These are phyloP conservation scores for Stegastes partitus DNA, from an alignment of 2,113 vertebrate species.

Conservation along the genomic window DNA sequence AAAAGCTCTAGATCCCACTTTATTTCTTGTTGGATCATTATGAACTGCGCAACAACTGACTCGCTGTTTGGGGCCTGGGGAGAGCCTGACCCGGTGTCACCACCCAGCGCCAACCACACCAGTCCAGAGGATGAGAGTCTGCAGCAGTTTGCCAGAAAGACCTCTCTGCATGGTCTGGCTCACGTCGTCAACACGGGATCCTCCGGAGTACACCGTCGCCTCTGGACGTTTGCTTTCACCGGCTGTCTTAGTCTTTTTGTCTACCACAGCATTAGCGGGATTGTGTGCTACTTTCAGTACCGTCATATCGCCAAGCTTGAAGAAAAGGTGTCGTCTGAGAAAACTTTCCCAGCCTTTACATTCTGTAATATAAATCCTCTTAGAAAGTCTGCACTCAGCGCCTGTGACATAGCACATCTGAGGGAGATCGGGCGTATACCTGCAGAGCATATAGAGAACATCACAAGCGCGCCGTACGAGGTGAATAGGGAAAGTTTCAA, in stretches of 20 bases:
- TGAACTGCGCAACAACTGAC: constrained; percentile 38
- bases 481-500: constrained; percentile 49
- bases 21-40: constrained; percentile 45
- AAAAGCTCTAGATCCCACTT: constrained; percentile 43
- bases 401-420: constrained; percentile 74
- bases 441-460: constrained; percentile 35
- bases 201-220: constrained; percentile 43
- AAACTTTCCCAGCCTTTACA: constrained; percentile 71
- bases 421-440: constrained; percentile 74
- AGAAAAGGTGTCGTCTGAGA: constrained; percentile 44
- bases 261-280: constrained; percentile 27
- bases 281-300: constrained; percentile 21
- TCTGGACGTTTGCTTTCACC: constrained; percentile 78
- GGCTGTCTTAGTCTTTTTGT: constrained; percentile 64
- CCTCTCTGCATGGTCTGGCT: constrained; percentile 76
- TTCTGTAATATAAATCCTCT: constrained; percentile 80
- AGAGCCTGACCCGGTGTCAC: constrained; percentile 22
- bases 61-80: constrained; percentile 1
- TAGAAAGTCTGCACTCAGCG: constrained; percentile 65
- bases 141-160: constrained; percentile 69
- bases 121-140: constrained; percentile 39
- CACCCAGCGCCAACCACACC: neutral
- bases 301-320: constrained; percentile 77
- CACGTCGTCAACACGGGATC: constrained; percentile 60
- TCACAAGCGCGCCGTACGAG: constrained; percentile 10